A percentile compares a stretch with the other conserved stretches of the same genome.
These are phyloP conservation scores for Tychaedon coryphoeus DNA, from an alignment of 2,113 vertebrate species.

Conservation along the genomic window DNA sequence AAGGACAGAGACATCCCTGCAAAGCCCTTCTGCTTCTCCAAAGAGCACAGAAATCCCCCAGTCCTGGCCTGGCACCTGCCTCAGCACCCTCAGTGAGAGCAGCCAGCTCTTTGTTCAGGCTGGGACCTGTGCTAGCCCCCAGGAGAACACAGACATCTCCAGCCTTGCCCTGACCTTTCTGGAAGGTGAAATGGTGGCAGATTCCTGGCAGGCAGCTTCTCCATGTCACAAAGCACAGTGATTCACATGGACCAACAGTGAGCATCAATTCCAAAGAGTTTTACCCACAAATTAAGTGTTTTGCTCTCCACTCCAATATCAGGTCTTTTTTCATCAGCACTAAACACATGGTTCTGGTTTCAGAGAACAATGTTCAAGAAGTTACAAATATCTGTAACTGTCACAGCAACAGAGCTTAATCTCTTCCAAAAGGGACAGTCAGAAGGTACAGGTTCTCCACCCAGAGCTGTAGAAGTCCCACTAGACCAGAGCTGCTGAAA, in stretches of 20 bases:
- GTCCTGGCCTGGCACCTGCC: not conserved
- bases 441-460: not conserved
- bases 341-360: not conserved
- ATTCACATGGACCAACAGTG: rapidly evolving
- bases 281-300: not conserved
- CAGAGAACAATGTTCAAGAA: not conserved
- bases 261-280: not conserved
- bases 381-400: not conserved
- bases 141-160: not conserved
- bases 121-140: not conserved
- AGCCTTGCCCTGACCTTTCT: not conserved
- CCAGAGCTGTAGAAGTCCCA: not conserved
- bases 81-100: not conserved
- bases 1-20: not conserved
- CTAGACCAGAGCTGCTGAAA: not conserved
- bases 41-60: not conserved
- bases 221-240: not conserved
- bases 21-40: not conserved
- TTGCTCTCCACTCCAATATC: not conserved
- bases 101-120: not conserved
- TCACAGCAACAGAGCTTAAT: not conserved
- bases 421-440: not conserved
- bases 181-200: not conserved
- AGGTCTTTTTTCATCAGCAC: not conserved
- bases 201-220: not conserved